Evolutionary conservation across 2,888 invertebrate genomes (phyloP).

Genomic region (Drosophila fulvimacula): DNA sequence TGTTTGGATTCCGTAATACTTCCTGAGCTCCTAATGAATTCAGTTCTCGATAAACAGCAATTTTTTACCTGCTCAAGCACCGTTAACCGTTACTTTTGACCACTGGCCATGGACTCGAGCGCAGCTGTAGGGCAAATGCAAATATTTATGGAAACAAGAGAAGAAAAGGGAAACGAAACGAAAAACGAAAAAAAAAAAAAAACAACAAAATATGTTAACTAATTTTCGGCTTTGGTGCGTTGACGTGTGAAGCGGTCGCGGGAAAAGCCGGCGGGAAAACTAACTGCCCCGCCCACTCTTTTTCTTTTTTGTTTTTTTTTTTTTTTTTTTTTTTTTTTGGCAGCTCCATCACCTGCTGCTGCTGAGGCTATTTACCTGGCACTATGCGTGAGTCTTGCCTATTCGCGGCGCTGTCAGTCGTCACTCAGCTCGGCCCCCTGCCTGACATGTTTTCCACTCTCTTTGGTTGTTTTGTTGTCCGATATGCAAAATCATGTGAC

Average conservation of each 20-base stretch:
- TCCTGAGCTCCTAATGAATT: conserved; percentile 20
- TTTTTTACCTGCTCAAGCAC: conserved; percentile 6
- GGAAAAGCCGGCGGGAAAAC: conserved; percentile 16
- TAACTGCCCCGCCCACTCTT: conserved; percentile 4
- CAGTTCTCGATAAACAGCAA: background rate
- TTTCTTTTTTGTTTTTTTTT: background rate
- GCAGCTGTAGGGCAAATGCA: conserved; percentile 67
- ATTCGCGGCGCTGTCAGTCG: conserved; percentile 77
- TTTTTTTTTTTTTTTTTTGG: background rate
- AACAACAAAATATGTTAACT: conserved; percentile 62
- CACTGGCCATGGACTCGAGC: conserved; percentile 59
- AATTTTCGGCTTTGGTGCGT: conserved; percentile 79
- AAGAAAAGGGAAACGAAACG: conserved; percentile 15
- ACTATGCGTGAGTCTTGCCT: conserved; percentile 71
- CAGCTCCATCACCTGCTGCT: background rate
- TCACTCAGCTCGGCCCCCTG: conserved; percentile 61
- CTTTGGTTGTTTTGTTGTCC: conserved; percentile 21
- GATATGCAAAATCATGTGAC: conserved; percentile 78
- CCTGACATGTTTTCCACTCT: conserved; percentile 42
- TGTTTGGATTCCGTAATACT: conserved; percentile 20
- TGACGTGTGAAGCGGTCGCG: conserved; percentile 70
- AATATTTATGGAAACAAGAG: conserved; percentile 52
- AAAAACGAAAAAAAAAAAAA: conserved; percentile 15
- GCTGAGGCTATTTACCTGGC: conserved; percentile 30
- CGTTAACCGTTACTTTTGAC: conserved; percentile 6